These are phyloP conservation scores for Petrolisthes manimaculis DNA, from an alignment of 2,888 invertebrate species.

Conservation along the genomic window DNA sequence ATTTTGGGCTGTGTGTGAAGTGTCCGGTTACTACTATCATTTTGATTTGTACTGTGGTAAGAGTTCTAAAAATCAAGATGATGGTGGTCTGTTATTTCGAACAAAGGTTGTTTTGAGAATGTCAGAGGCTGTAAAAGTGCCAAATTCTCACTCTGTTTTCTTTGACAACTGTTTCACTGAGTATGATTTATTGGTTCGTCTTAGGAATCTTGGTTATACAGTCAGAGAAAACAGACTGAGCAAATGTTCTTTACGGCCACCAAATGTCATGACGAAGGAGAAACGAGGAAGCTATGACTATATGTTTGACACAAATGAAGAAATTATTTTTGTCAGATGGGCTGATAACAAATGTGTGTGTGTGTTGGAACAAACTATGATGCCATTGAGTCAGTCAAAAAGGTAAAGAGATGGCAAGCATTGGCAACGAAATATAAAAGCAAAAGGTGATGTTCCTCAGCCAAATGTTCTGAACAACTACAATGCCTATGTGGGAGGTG, in stretches of 20 bases:
- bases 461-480: slow-evolving; percentile 23
- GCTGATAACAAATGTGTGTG: slow-evolving; percentile 23
- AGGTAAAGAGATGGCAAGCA: slow-evolving; percentile 20
- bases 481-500: slow-evolving; percentile 25
- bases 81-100: slow-evolving; percentile 12
- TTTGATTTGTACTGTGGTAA: slow-evolving; percentile 24
- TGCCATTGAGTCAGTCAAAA: slow-evolving; percentile 15
- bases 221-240: slow-evolving; percentile 27
- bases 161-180: slow-evolving; percentile 23
- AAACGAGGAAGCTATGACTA: slow-evolving; percentile 10
- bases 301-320: slow-evolving; percentile 35
- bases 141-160: slow-evolving; percentile 24
- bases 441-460: slow-evolving; percentile 31
- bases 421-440: slow-evolving; percentile 9
- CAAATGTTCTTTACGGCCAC: slow-evolving; percentile 21
- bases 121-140: background rate
- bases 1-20: slow-evolving; percentile 23
- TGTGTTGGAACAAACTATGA: slow-evolving; percentile 41
- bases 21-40: background rate
- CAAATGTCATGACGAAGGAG: slow-evolving; percentile 32
- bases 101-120: slow-evolving; percentile 28
- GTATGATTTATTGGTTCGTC: too few relatives aligned
- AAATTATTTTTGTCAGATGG: slow-evolving; percentile 18
- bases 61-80: background rate
- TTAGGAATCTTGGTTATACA: slow-evolving; percentile 23